phyloP scores from a whole-genome alignment of 2,888 invertebrate genomes.

The Synergus japonicus region DNA sequence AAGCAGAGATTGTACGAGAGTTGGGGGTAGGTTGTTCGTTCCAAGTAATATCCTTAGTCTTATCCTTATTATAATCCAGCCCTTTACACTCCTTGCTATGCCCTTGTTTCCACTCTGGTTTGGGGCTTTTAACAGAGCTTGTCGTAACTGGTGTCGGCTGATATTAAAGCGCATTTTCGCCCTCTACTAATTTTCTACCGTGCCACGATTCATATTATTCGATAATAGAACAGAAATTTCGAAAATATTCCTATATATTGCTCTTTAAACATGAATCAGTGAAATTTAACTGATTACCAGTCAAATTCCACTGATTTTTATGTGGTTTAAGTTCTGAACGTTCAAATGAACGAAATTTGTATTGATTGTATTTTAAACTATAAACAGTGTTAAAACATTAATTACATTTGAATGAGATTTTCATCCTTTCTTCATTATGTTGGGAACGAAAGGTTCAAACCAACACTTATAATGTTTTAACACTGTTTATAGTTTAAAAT shows the following conservation, averaged over 20 bases:
- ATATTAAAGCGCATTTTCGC: conserved; percentile 69
- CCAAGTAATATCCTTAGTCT: conserved; percentile 75
- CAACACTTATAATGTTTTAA: no score
- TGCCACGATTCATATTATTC: not conserved
- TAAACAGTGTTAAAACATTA: no score
- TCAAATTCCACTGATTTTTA: no score
- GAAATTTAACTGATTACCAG: no score
- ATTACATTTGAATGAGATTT: no score
- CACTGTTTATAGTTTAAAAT: no score
- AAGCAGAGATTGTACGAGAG: conserved; percentile 33
- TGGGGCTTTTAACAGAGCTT: conserved; percentile 54
- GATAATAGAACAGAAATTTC: not conserved
- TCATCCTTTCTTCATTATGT: no score
- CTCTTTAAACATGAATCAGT: no score
- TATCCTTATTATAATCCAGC: conserved; percentile 72
- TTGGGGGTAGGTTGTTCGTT: conserved; percentile 61
- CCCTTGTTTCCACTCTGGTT: conserved; percentile 43
- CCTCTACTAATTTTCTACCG: conserved; percentile 67
- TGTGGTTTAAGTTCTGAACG: no score
- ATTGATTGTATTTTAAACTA: no score
- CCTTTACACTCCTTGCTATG: conserved; percentile 58
- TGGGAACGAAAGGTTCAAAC: no score
- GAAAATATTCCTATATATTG: not conserved
- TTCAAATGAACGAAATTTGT: no score
- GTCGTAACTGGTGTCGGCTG: conserved; percentile 60